These are phyloP conservation scores for Vireo altiloquus DNA, from an alignment of 2,113 vertebrate species.

Conservation along the genomic window DNA sequence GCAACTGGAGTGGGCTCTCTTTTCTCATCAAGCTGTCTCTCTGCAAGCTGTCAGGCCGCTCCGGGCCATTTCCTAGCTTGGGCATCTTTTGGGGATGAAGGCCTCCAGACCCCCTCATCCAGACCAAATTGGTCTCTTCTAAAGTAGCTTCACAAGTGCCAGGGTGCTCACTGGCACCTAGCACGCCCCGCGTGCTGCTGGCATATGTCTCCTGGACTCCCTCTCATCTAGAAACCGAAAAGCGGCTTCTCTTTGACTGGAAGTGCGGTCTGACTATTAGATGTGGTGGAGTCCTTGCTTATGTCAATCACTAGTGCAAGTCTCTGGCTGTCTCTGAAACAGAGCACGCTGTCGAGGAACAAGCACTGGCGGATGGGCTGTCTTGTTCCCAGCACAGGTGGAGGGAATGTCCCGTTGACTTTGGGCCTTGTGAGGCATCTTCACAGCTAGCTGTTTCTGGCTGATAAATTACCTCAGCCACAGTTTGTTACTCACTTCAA, in stretches of 20 bases:
- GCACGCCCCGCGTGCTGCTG: accelerated
- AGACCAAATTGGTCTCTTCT: neutral
- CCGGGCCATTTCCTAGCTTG: accelerated
- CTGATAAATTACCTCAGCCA: neutral
- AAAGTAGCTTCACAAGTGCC: neutral
- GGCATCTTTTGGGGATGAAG: neutral
- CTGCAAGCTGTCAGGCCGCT: neutral
- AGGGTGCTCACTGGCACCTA: accelerated
- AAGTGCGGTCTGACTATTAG: neutral
- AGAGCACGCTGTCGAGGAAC: neutral
- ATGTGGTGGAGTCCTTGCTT: neutral
- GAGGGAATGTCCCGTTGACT: neutral
- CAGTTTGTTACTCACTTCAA: neutral
- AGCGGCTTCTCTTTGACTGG: neutral
- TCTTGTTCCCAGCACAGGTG: neutral
- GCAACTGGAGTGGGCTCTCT: accelerated
- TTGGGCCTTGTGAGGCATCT: neutral
- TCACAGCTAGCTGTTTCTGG: neutral
- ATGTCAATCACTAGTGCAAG: neutral
- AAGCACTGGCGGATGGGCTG: accelerated
- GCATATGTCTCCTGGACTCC: neutral
- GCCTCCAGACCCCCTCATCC: neutral
- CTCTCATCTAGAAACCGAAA: constrained; percentile 21
- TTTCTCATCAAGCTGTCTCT: neutral
- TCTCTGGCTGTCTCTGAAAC: neutral